Conservation (phyloP, 2,797 vertebrate species). For the Rousettus madagascariensis region DNA sequence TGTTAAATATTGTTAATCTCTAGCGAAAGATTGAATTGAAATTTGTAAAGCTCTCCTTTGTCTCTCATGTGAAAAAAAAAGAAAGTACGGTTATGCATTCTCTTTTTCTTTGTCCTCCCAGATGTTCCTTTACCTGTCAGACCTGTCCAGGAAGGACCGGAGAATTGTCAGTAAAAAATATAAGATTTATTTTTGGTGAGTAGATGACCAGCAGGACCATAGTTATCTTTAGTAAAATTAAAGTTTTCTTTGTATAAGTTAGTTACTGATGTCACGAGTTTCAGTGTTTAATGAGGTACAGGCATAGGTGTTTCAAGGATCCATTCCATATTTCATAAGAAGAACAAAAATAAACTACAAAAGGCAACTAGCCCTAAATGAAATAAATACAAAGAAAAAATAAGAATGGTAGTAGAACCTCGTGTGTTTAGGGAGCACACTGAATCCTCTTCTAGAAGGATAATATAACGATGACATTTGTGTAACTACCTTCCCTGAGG, state of each 20-base stretch:
- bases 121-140: constrained; percentile 87
- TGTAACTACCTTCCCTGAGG: neutral
- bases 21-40: rapidly evolving
- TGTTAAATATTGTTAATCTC: neutral
- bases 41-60: neutral
- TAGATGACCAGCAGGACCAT: constrained; percentile 27
- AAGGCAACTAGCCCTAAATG: neutral
- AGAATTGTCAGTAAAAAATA: constrained; percentile 89
- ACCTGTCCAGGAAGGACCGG: constrained; percentile 87
- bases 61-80: neutral
- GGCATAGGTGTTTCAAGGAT: neutral
- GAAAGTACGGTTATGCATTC: neutral
- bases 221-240: neutral
- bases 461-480: neutral
- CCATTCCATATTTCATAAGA: neutral
- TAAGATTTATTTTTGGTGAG: constrained; percentile 91
- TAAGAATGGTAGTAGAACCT: neutral
- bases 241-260: constrained; percentile 22
- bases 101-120: constrained; percentile 66
- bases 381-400: neutral
- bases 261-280: neutral
- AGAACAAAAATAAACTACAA: neutral
- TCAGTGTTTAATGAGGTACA: neutral
- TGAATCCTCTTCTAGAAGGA: neutral
- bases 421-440: neutral